Evolutionary conservation across 2,797 vertebrate species (phyloP).

Genomic region (Phrynocephalus forsythii): DNA sequence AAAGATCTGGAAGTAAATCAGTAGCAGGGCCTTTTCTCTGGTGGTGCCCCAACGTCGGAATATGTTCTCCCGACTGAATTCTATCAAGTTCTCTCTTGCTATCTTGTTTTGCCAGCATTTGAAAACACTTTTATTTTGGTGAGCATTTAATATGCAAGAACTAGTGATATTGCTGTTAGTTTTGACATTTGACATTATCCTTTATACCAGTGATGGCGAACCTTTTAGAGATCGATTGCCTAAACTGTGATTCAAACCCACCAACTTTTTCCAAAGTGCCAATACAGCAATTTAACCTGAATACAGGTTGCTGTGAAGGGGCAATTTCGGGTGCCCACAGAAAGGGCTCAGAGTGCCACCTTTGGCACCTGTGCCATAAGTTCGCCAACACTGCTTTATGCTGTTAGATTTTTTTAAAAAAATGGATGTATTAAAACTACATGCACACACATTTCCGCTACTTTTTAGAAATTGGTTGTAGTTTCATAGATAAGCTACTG

Average conservation of each 20-base stretch:
- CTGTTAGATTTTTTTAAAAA: no score
- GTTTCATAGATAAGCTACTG: background rate
- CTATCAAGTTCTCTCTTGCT: background rate
- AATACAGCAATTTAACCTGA: no score
- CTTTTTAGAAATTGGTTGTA: background rate
- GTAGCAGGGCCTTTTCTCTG: background rate
- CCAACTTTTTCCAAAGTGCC: no score
- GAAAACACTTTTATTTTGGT: background rate
- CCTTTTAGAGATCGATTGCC: no score
- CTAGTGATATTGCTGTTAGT: background rate
- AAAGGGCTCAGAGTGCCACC: no score
- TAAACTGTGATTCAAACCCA: no score
- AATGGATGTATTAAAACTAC: no score
- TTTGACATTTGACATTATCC: background rate
- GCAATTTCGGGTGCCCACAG: no score
- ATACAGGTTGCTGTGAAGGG: no score
- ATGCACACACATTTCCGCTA: no score
- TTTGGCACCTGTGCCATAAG: no score
- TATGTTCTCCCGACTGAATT: background rate
- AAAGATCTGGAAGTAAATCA: background rate
- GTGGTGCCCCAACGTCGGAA: background rate
- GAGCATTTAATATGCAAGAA: background rate
- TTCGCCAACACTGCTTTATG: no score
- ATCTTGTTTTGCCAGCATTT: background rate
- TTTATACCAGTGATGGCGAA: background rate